phyloP scores from a whole-genome alignment of 2,797 vertebrate genomes.

The Onychomys torridus region DNA sequence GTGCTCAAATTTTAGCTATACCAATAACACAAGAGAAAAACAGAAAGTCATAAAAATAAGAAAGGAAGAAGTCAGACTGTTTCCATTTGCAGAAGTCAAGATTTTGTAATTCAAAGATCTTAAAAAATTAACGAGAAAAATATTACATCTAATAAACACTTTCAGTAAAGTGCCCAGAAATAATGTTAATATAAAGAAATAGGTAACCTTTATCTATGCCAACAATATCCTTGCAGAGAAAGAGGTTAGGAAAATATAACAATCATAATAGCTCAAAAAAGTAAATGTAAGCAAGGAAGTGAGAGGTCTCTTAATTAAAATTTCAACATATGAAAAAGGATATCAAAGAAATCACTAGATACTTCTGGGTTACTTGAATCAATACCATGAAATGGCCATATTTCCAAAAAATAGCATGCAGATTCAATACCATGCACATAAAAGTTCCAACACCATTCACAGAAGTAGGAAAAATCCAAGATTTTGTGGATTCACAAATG shows the following conservation, averaged over 20 bases:
- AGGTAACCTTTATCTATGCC: background rate
- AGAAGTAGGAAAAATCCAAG: background rate
- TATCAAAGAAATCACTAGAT: background rate
- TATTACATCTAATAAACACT: background rate
- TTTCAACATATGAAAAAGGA: background rate
- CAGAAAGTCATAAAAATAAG: background rate
- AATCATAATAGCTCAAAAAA: background rate
- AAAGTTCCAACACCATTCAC: background rate
- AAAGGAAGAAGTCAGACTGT: background rate
- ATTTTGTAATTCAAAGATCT: background rate
- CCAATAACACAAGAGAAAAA: background rate
- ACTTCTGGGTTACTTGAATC: background rate
- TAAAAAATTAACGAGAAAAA: background rate
- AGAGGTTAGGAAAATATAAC: background rate
- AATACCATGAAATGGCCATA: background rate
- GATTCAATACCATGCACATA: background rate
- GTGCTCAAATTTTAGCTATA: background rate
- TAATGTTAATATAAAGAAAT: background rate
- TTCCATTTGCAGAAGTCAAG: background rate
- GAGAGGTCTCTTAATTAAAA: background rate
- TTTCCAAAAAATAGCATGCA: background rate
- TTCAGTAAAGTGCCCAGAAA: background rate
- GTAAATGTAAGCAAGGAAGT: background rate
- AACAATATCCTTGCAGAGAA: background rate
- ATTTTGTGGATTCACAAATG: background rate